phyloP scores from a whole-genome alignment of 2,888 invertebrate species.

The Phengaris alcon region DNA sequence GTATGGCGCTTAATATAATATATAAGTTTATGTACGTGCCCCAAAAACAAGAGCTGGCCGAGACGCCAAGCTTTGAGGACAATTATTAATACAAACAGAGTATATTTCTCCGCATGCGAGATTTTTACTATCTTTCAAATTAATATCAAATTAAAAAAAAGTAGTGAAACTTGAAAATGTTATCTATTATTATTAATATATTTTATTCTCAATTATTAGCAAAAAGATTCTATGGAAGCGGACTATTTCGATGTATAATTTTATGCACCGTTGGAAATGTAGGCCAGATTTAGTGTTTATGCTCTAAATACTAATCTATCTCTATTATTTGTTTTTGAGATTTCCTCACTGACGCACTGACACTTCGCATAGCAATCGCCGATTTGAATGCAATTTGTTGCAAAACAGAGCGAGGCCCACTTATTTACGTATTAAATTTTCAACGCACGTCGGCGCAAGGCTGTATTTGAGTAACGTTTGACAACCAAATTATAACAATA shows the following conservation, averaged over 20 bases:
- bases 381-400: conserved; percentile 23
- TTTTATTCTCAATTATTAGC: background rate
- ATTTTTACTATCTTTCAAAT: too few relatives aligned
- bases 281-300: background rate
- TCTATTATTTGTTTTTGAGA: background rate
- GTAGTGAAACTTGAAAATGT: background rate
- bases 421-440: conserved; percentile 34
- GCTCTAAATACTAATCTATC: background rate
- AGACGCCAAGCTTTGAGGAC: too few relatives aligned
- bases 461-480: conserved; percentile 13
- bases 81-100: background rate
- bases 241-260: background rate
- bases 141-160: background rate
- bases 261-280: background rate
- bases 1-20: too few relatives aligned
- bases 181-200: background rate
- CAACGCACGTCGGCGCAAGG: conserved; percentile 21
- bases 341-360: conserved; percentile 2
- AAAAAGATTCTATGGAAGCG: background rate
- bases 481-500: conserved; percentile 18
- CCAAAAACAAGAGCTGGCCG: too few relatives aligned
- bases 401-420: conserved; percentile 29
- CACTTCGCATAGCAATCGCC: conserved; percentile 10
- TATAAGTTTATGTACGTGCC: too few relatives aligned
- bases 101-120: too few relatives aligned